A percentile compares a stretch with the other conserved stretches of the same genome.
Evolutionary conservation across 2,113 vertebrate species (phyloP).

Genomic region (Heterotilapia buettikoferi): DNA sequence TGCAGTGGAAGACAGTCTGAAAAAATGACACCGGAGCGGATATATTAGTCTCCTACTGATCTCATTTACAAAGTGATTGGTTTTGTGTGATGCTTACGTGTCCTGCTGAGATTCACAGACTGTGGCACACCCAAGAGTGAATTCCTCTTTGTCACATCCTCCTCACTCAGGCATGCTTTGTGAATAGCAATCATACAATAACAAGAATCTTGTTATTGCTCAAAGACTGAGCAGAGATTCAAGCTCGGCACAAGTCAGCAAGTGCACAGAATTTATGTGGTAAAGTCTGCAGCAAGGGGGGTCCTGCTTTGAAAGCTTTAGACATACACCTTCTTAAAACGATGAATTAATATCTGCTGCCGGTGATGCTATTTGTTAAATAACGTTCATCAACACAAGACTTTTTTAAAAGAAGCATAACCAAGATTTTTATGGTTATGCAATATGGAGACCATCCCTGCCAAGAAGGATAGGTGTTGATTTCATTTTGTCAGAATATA

Average conservation of each 20-base stretch:
- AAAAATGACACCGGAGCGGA: slow-evolving; percentile 20
- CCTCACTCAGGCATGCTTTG: background rate
- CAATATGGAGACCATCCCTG: background rate
- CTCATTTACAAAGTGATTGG: slow-evolving; percentile 66
- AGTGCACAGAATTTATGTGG: background rate
- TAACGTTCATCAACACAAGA: accelerated
- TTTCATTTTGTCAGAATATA: background rate
- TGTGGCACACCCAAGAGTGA: background rate
- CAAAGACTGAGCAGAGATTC: background rate
- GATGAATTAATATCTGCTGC: background rate
- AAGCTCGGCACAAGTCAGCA: background rate
- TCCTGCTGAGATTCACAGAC: slow-evolving; percentile 26
- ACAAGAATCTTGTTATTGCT: background rate
- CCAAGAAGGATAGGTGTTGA: background rate
- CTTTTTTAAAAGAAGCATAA: background rate
- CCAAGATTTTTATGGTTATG: background rate
- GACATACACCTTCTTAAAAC: background rate
- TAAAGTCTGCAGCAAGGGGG: background rate
- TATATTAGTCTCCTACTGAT: slow-evolving; percentile 56
- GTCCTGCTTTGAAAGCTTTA: background rate
- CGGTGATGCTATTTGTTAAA: background rate
- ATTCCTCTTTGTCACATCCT: background rate
- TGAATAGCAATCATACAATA: background rate
- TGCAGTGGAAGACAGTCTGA: background rate
- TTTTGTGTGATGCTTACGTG: slow-evolving; percentile 29